Conservation (phyloP, 1,140 invertebrate species). For the Contarinia nasturtii region DNA sequence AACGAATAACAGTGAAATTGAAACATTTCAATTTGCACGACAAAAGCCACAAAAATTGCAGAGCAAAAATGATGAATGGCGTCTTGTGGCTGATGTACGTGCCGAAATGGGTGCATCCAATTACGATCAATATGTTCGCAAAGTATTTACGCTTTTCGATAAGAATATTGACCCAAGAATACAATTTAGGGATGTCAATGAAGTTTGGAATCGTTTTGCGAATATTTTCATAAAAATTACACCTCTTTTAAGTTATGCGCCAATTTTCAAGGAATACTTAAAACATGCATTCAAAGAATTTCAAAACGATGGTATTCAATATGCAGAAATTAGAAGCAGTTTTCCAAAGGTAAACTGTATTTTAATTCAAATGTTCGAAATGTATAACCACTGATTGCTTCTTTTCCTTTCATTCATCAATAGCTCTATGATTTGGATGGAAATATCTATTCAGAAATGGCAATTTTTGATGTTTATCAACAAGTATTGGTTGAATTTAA, state of each 20-base stretch:
- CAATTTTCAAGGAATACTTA: constrained; percentile 51
- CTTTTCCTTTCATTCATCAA: too few species aligned
- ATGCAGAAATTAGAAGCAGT: constrained; percentile 47
- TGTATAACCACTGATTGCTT: too few species aligned
- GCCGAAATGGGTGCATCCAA: constrained; percentile 15
- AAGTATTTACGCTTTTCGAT: constrained; percentile 38
- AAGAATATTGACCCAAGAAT: constrained; percentile 34
- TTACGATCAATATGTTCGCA: constrained; percentile 35
- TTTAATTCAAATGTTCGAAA: too few species aligned
- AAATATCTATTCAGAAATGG: constrained; percentile 26
- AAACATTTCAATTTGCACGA: constrained; percentile 26
- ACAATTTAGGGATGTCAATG: constrained; percentile 38
- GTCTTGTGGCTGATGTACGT: constrained; percentile 32
- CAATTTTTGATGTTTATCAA: constrained; percentile 36
- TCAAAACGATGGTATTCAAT: constrained; percentile 58
- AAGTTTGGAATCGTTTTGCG: constrained; percentile 47
- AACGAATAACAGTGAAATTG: constrained; percentile 6
- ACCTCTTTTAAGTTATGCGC: constrained; percentile 45
- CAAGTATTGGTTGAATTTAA: constrained; percentile 35
- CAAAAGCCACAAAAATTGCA: constrained; percentile 17
- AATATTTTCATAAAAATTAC: constrained; percentile 37
- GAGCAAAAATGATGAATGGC: constrained; percentile 32
- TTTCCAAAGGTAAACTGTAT: constrained; percentile 24
- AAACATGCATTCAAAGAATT: constrained; percentile 48
- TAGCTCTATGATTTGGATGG: constrained; percentile 44